Conservation (phyloP, 2,113 vertebrate genomes). For the Perca fluviatilis region DNA sequence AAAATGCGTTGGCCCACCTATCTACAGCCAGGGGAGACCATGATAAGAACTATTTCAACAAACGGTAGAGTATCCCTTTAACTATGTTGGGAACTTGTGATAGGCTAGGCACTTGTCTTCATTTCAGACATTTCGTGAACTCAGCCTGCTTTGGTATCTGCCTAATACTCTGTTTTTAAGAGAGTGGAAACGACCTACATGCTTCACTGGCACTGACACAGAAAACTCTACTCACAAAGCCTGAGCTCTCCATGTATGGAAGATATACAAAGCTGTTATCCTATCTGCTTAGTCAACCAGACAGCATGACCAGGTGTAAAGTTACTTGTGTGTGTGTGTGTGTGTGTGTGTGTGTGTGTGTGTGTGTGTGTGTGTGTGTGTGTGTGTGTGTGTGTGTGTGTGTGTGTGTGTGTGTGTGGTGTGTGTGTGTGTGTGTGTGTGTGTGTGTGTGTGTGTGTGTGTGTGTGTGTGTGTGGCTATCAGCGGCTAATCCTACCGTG, state of each 20-base stretch:
- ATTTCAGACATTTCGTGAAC: background rate
- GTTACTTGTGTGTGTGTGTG: conserved; percentile 31
- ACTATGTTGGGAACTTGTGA: background rate
- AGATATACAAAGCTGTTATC: conserved; percentile 37
- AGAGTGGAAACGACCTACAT: background rate
- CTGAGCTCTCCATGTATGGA: conserved; percentile 20
- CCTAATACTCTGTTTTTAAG: background rate
- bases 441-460: too few species aligned
- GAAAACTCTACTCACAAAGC: conserved; percentile 28
- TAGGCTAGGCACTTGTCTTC: too few species aligned
- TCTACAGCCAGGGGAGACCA: too few species aligned
- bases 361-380: too few species aligned
- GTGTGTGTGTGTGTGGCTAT: background rate
- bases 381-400: too few species aligned
- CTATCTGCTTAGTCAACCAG: conserved; percentile 41
- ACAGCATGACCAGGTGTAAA: conserved; percentile 41
- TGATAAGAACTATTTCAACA: too few species aligned
- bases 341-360: too few species aligned
- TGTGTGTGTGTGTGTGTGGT: conserved; percentile 2
- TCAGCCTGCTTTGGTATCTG: background rate
- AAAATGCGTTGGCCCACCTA: too few species aligned
- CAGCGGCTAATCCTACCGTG: conserved; percentile 44
- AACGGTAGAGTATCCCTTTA: too few species aligned
- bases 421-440: too few species aligned
- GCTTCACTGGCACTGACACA: conserved; percentile 26